These are phyloP conservation scores for Microchirus variegatus DNA, from an alignment of 2,797 vertebrate species.

Conservation along the genomic window DNA sequence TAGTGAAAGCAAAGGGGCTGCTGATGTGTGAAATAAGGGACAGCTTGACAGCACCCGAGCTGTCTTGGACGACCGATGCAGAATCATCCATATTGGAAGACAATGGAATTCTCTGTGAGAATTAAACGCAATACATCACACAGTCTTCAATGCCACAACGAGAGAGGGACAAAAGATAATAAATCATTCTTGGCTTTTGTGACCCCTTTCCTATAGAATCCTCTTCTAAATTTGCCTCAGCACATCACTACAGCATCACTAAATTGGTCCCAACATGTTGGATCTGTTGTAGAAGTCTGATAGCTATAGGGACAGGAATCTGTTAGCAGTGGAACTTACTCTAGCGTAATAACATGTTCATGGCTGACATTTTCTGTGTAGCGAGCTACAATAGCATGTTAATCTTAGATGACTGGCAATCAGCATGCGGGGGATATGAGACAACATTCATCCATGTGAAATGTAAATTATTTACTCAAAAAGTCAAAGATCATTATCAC, in stretches of 20 bases:
- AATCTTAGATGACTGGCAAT: slow-evolving; percentile 17
- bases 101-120: slow-evolving; percentile 61
- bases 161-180: slow-evolving; percentile 50
- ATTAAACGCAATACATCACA: slow-evolving; percentile 62
- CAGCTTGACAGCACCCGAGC: slow-evolving; percentile 59
- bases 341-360: slow-evolving; percentile 2
- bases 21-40: slow-evolving; percentile 66
- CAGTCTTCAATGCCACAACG: slow-evolving; percentile 54
- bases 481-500: slow-evolving; percentile 10
- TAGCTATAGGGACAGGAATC: not conserved
- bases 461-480: slow-evolving; percentile 14
- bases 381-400: slow-evolving; percentile 8
- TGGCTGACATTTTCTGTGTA: not conserved
- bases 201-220: slow-evolving; percentile 48
- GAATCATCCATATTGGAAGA: slow-evolving; percentile 56
- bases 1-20: slow-evolving; percentile 22
- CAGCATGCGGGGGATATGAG: slow-evolving; percentile 10
- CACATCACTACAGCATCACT: not conserved
- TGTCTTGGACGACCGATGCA: slow-evolving; percentile 40
- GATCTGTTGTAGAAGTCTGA: slow-evolving; percentile 14
- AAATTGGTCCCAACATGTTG: not conserved
- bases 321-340: slow-evolving; percentile 3
- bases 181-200: slow-evolving; percentile 55
- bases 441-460: slow-evolving; percentile 18
- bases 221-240: slow-evolving; percentile 31